A percentile compares a stretch with the other conserved stretches of the same genome.
These are phyloP conservation scores for Pseudorectes ferrugineus DNA, from an alignment of 2,113 vertebrate species.

Conservation along the genomic window DNA sequence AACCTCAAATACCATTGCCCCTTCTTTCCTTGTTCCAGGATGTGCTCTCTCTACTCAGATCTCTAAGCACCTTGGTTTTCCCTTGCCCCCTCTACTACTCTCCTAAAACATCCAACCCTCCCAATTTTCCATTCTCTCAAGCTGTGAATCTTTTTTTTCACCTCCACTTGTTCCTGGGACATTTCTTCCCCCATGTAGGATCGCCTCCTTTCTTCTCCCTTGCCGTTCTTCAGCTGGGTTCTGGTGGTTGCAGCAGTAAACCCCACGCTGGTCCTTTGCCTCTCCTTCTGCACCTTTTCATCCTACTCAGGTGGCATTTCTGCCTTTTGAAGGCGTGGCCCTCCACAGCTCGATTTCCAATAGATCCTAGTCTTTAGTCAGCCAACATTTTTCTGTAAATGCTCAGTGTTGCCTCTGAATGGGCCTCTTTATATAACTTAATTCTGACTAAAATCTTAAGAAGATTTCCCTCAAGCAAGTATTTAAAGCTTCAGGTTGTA, in stretches of 20 bases:
- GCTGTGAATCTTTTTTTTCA: background rate
- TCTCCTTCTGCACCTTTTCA: background rate
- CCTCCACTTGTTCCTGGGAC: background rate
- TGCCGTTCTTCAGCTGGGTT: fast-evolving
- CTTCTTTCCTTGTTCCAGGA: background rate
- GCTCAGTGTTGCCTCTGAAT: background rate
- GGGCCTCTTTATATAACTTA: background rate
- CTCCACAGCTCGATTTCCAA: background rate
- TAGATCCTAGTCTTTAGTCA: background rate
- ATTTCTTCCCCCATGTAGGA: background rate
- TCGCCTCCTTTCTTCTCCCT: background rate
- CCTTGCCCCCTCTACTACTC: background rate
- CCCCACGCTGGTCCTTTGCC: fast-evolving
- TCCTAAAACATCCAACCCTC: background rate
- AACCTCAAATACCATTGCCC: background rate
- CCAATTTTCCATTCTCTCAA: background rate
- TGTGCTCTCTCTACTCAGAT: background rate
- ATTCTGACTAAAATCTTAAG: background rate
- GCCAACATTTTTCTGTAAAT: background rate
- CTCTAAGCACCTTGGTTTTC: background rate
- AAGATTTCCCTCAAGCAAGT: background rate
- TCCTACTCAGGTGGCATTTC: background rate
- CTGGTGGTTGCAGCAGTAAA: background rate
- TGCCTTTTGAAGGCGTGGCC: background rate
- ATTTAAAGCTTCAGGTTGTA: background rate